Conservation (phyloP, 2,797 vertebrate species). For the Setipinna tenuifilis region DNA sequence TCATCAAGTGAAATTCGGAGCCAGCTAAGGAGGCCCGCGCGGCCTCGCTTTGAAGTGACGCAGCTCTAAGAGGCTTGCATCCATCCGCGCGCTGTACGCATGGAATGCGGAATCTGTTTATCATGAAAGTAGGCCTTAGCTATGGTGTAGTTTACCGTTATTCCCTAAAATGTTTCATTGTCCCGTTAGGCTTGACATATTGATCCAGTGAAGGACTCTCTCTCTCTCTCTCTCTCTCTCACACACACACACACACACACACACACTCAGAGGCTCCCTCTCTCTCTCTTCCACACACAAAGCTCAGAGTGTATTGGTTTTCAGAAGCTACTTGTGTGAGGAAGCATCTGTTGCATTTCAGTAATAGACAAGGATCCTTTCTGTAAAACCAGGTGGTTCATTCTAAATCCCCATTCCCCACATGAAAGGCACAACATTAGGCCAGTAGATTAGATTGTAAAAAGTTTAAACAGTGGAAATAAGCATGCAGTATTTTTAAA, state of each 20-base stretch:
- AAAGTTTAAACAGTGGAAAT: too few relatives aligned
- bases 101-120: slow-evolving; percentile 35
- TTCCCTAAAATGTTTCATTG: background rate
- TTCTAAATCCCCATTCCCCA: too few relatives aligned
- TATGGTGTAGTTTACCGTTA: slow-evolving; percentile 24
- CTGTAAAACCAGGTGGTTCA: too few relatives aligned
- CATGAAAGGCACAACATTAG: too few relatives aligned
- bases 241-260: too few relatives aligned
- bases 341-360: too few relatives aligned
- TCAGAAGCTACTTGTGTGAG: too few relatives aligned
- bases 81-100: slow-evolving; percentile 12
- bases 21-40: slow-evolving; percentile 40
- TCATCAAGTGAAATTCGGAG: slow-evolving; percentile 76
- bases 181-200: background rate
- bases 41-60: slow-evolving; percentile 60
- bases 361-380: too few relatives aligned
- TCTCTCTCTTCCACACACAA: background rate
- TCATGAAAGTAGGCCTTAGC: background rate
- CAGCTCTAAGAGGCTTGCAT: slow-evolving; percentile 66
- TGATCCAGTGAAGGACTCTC: background rate
- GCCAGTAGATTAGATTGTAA: too few relatives aligned
- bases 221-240: background rate
- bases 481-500: too few relatives aligned
- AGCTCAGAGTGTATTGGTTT: too few relatives aligned
- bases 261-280: too few relatives aligned